phyloP scores from a whole-genome alignment of 2,113 vertebrate genomes.

The Mixornis gularis region DNA sequence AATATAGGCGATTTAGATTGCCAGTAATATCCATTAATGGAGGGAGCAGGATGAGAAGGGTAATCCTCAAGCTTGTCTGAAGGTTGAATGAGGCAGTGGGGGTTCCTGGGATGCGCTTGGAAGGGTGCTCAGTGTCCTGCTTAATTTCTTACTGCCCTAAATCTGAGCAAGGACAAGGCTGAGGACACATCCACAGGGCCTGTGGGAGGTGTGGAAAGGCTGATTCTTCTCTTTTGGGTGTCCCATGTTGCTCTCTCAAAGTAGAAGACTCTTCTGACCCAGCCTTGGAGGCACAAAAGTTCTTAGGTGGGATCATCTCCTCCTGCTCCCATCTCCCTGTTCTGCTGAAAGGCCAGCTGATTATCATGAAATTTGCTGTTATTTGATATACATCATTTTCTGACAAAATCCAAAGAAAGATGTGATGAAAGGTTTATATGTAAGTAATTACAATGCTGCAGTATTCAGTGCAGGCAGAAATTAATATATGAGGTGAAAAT shows the following conservation, averaged over 20 bases:
- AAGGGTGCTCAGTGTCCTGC: not conserved
- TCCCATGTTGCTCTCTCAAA: fast-evolving
- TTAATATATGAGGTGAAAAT: slow-evolving; percentile 59
- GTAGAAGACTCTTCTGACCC: not conserved
- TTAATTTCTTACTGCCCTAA: not conserved
- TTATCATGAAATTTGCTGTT: slow-evolving; percentile 37
- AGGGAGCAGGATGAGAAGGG: not conserved
- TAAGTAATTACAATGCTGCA: slow-evolving; percentile 63
- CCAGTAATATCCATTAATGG: not conserved
- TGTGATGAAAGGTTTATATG: slow-evolving; percentile 57
- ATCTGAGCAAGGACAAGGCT: not conserved
- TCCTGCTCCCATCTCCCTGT: not conserved
- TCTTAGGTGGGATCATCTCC: not conserved
- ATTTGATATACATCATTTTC: slow-evolving; percentile 44
- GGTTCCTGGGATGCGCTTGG: not conserved
- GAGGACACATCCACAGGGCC: not conserved
- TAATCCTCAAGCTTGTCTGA: not conserved
- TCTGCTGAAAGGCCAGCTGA: slow-evolving; percentile 26
- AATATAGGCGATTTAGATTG: not conserved
- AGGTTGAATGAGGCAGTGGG: not conserved
- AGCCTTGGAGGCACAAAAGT: not conserved
- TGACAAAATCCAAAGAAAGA: slow-evolving; percentile 58
- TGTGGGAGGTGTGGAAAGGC: not conserved
- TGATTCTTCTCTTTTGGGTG: not conserved
- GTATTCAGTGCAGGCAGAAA: slow-evolving; percentile 41